Evolutionary conservation across 2,888 invertebrate genomes (phyloP).

Genomic region (Xylophagus ater): DNA sequence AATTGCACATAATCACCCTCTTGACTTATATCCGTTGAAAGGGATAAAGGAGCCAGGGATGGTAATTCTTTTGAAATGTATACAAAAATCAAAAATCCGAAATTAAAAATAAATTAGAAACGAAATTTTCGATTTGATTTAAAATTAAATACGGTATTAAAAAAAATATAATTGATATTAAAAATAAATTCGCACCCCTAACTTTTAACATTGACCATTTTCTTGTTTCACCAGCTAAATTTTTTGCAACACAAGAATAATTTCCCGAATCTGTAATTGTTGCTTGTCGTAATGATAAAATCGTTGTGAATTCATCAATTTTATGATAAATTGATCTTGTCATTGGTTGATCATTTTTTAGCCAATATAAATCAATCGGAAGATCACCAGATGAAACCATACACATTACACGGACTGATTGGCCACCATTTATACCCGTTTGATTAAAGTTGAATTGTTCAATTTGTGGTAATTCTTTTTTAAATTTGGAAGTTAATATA

Average conservation of each 20-base stretch:
- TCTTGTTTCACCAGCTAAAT: slow-evolving; percentile 45
- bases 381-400: slow-evolving; percentile 66
- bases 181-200: slow-evolving; percentile 42
- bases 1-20: slow-evolving; percentile 65
- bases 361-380: slow-evolving; percentile 61
- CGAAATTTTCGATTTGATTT: not conserved
- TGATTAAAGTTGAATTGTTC: slow-evolving; percentile 44
- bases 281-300: slow-evolving; percentile 40
- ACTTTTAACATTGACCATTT: slow-evolving; percentile 45
- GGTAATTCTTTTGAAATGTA: slow-evolving; percentile 27
- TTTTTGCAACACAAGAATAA: slow-evolving; percentile 49
- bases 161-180: not conserved
- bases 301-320: slow-evolving; percentile 42
- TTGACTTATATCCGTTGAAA: slow-evolving; percentile 32
- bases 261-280: slow-evolving; percentile 42
- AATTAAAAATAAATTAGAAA: slow-evolving; percentile 4
- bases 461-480: slow-evolving; percentile 41
- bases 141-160: too few relatives aligned
- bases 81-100: not conserved
- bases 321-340: slow-evolving; percentile 36
- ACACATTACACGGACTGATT: slow-evolving; percentile 47
- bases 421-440: slow-evolving; percentile 43
- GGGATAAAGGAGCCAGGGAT: slow-evolving; percentile 28
- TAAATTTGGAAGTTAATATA: too few relatives aligned
- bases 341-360: slow-evolving; percentile 40